Conservation (phyloP, 2,797 vertebrate genomes). For the Forpus xanthops region DNA sequence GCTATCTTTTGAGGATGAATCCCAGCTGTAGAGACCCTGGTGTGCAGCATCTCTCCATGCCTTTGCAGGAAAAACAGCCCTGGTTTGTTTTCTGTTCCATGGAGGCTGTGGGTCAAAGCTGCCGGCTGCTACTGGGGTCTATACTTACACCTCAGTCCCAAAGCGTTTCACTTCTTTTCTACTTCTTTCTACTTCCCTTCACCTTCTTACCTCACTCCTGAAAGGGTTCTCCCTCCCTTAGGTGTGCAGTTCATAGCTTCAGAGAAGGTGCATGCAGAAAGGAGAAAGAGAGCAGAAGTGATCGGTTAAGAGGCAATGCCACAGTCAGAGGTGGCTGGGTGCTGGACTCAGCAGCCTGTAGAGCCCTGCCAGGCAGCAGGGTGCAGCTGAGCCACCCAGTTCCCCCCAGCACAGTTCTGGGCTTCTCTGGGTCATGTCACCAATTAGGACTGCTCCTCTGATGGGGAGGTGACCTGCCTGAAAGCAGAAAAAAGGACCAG, state of each 20-base stretch:
- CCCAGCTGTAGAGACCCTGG: background rate
- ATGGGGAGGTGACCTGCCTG: background rate
- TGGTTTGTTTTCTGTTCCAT: background rate
- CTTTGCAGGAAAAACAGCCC: background rate
- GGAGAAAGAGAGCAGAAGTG: background rate
- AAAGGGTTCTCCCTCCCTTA: background rate
- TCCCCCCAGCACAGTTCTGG: fast-evolving
- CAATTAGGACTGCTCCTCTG: background rate
- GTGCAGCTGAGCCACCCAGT: background rate
- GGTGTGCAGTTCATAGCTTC: background rate
- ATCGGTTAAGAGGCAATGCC: fast-evolving
- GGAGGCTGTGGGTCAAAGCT: background rate
- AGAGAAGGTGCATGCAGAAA: background rate
- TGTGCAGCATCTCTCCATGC: background rate
- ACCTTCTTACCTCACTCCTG: background rate
- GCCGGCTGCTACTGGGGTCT: background rate
- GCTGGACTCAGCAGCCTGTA: background rate
- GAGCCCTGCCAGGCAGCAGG: background rate
- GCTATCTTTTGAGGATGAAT: background rate
- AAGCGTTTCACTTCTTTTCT: background rate
- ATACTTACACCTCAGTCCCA: background rate
- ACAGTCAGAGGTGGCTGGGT: background rate
- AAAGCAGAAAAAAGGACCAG: slow-evolving; percentile 2
- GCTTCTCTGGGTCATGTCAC: background rate
- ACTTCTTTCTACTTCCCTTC: background rate